These are phyloP conservation scores for Microplitis demolitor DNA, from an alignment of 1,140 invertebrate species.

Conservation along the genomic window DNA sequence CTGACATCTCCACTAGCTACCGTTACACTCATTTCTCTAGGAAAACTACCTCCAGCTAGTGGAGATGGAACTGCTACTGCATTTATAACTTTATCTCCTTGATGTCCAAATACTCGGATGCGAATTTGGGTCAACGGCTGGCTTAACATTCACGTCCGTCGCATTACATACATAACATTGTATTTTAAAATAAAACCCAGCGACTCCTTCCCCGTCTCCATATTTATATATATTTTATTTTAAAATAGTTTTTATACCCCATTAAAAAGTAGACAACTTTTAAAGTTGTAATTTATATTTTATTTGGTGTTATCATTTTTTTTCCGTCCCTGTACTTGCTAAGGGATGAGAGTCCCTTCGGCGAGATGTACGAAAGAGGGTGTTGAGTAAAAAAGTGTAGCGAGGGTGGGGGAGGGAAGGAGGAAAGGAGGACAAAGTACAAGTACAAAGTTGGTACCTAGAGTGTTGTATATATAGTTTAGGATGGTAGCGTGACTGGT, in stretches of 20 bases:
- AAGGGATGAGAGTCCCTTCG: neutral
- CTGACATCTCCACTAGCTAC: neutral
- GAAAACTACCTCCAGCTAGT: too few species aligned
- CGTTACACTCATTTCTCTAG: neutral
- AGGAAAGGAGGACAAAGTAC: neutral
- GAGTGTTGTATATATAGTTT: neutral
- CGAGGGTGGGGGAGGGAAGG: neutral
- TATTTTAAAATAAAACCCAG: too few species aligned
- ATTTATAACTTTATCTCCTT: neutral
- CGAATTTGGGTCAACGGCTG: constrained; percentile 3
- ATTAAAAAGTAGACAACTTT: too few species aligned
- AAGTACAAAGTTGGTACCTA: neutral
- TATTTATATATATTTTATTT: too few species aligned
- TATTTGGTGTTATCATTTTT: too few species aligned
- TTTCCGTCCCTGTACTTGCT: neutral
- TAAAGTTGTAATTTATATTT: too few species aligned
- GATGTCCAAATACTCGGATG: neutral
- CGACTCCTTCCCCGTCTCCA: too few species aligned
- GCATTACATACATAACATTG: neutral
- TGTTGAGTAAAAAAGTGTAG: neutral
- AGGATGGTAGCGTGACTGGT: constrained; percentile 25
- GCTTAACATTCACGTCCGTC: neutral
- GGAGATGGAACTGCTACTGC: neutral
- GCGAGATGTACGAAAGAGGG: neutral
- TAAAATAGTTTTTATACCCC: too few species aligned